phyloP scores from a whole-genome alignment of 2,888 invertebrate species.

The Leptopterna dolabrata region DNA sequence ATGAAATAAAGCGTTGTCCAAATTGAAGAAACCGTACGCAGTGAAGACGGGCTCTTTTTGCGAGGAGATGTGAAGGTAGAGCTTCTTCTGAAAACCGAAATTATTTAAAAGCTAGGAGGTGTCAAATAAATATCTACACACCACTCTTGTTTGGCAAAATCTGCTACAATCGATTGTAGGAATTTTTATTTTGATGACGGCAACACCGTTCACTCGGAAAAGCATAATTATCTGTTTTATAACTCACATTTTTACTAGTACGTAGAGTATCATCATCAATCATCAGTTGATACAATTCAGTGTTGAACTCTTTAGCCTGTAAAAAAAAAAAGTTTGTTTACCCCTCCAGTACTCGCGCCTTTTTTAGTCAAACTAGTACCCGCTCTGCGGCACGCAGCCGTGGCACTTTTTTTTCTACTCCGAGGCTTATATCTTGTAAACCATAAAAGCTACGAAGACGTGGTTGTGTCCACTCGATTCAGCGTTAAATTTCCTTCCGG shows the following conservation, averaged over 20 bases:
- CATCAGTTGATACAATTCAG: constrained; percentile 49
- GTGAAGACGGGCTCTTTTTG: constrained; percentile 49
- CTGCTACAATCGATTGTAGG: background rate
- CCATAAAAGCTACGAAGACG: no score
- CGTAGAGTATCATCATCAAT: constrained; percentile 34
- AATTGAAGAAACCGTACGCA: constrained; percentile 56
- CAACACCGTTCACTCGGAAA: no score
- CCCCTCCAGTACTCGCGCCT: no score
- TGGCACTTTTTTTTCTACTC: no score
- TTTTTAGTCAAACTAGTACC: no score
- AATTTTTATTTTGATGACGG: background rate
- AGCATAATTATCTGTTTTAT: no score
- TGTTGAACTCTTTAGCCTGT: constrained; percentile 54
- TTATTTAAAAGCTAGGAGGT: background rate
- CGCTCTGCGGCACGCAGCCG: no score
- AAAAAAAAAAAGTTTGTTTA: background rate
- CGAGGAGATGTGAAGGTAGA: constrained; percentile 45
- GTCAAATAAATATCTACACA: no score
- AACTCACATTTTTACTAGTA: constrained; percentile 54
- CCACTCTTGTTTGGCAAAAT: background rate
- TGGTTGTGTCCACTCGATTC: no score
- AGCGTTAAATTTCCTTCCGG: no score
- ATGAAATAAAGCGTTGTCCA: constrained; percentile 57
- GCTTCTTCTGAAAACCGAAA: constrained; percentile 38
- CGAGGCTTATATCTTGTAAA: no score